These are phyloP conservation scores for Hirtodrosophila alboralis DNA, from an alignment of 2,888 invertebrate genomes.

Conservation along the genomic window DNA sequence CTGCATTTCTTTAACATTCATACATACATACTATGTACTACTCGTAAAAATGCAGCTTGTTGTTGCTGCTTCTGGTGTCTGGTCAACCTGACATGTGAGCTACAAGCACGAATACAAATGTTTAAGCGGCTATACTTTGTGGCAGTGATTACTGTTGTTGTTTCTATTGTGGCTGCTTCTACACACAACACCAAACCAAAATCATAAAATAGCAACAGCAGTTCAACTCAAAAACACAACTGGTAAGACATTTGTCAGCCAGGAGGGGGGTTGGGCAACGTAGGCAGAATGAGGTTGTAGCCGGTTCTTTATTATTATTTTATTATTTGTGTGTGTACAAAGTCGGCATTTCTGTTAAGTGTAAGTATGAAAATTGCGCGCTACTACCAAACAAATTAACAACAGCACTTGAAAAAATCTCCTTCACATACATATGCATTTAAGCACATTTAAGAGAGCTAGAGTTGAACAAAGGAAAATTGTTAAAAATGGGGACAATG, in stretches of 20 bases:
- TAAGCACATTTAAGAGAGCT: constrained; percentile 17
- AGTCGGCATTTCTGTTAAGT: constrained; percentile 43
- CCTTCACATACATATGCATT: constrained; percentile 14
- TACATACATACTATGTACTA: not conserved
- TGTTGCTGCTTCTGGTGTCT: constrained; percentile 37
- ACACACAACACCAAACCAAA: constrained; percentile 66
- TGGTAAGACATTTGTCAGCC: constrained; percentile 53
- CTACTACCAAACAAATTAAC: constrained; percentile 71
- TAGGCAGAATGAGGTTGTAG: constrained; percentile 27
- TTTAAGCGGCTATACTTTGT: constrained; percentile 64
- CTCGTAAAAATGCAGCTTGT: constrained; percentile 3
- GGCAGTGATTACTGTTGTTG: constrained; percentile 48
- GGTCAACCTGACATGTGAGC: constrained; percentile 70
- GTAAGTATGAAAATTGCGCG: constrained; percentile 57
- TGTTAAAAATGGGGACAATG: constrained; percentile 77
- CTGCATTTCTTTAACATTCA: constrained; percentile 38
- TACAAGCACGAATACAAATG: constrained; percentile 71
- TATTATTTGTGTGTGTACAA: constrained; percentile 25
- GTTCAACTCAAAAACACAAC: constrained; percentile 52
- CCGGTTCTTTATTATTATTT: constrained; percentile 44
- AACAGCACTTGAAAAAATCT: constrained; percentile 69
- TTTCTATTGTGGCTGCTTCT: constrained; percentile 50
- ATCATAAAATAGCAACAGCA: constrained; percentile 54
- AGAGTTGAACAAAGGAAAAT: constrained; percentile 51
- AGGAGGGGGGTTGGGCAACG: constrained; percentile 11